Evolutionary conservation across 2,888 invertebrate genomes (phyloP).

Genomic region (Papilio protenor): DNA sequence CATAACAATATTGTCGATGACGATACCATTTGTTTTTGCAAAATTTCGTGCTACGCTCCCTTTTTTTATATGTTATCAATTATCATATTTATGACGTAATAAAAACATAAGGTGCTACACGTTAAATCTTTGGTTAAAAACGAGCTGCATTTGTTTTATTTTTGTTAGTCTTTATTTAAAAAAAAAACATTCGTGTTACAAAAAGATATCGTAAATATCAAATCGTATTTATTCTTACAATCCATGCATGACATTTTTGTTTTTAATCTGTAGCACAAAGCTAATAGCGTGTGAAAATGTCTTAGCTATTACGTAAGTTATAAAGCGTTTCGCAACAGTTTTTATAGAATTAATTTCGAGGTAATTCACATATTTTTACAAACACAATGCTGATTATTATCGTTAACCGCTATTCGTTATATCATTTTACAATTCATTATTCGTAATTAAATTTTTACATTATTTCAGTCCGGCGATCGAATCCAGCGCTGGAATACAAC

Average conservation of each 20-base stretch:
- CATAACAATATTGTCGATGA: too few relatives aligned
- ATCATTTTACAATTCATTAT: slow-evolving; percentile 47
- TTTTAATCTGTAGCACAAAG: slow-evolving; percentile 34
- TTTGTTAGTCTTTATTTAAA: neutral
- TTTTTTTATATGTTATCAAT: too few relatives aligned
- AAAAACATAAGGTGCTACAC: too few relatives aligned
- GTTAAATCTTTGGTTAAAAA: too few relatives aligned
- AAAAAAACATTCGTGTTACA: neutral
- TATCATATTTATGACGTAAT: too few relatives aligned
- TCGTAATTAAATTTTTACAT: neutral
- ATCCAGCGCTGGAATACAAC: too few relatives aligned
- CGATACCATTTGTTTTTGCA: neutral
- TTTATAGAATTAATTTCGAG: slow-evolving; percentile 56
- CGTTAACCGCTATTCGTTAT: slow-evolving; percentile 42
- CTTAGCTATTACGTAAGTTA: slow-evolving; percentile 46
- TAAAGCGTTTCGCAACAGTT: slow-evolving; percentile 49
- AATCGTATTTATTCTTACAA: slow-evolving; percentile 20
- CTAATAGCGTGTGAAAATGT: slow-evolving; percentile 46
- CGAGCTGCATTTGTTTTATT: neutral
- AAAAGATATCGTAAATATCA: neutral
- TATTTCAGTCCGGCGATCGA: too few relatives aligned
- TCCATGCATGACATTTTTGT: slow-evolving; percentile 30
- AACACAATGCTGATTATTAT: slow-evolving; percentile 51
- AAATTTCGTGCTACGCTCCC: too few relatives aligned
- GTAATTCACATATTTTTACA: slow-evolving; percentile 66